phyloP scores from a whole-genome alignment of 2,797 vertebrate species.

The Cryptoblepharus egeriae region DNA sequence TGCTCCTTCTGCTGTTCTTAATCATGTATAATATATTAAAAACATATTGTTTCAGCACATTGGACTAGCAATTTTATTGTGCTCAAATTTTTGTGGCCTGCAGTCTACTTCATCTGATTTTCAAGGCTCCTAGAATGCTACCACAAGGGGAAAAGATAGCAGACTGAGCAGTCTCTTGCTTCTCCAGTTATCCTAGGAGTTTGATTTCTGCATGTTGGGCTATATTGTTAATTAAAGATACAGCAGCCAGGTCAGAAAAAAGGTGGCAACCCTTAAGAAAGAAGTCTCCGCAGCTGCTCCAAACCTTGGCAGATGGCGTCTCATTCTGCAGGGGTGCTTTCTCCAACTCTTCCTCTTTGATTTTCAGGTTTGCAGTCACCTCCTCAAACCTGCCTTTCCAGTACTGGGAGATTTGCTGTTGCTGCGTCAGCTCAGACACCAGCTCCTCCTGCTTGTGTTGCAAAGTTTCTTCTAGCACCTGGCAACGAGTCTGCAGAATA shows the following conservation, averaged over 20 bases:
- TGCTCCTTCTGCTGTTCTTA: too few relatives aligned
- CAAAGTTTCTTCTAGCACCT: slow-evolving; percentile 63
- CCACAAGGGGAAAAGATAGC: too few relatives aligned
- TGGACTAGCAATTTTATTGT: too few relatives aligned
- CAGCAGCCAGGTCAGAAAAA: not conserved
- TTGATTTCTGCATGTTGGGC: too few relatives aligned
- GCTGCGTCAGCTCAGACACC: slow-evolving; percentile 56
- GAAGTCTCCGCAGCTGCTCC: not conserved
- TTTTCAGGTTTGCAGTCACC: slow-evolving; percentile 67
- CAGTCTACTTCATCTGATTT: too few relatives aligned
- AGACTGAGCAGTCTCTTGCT: too few relatives aligned
- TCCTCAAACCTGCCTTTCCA: slow-evolving; percentile 79
- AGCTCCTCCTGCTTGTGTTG: slow-evolving; percentile 52
- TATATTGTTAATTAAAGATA: not conserved
- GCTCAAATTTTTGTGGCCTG: too few relatives aligned
- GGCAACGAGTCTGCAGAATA: not conserved
- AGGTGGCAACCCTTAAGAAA: not conserved
- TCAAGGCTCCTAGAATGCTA: too few relatives aligned
- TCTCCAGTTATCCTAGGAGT: too few relatives aligned
- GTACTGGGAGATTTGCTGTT: slow-evolving; percentile 70
- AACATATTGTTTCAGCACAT: too few relatives aligned
- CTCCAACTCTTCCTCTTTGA: slow-evolving; percentile 73
- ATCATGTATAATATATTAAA: too few relatives aligned
- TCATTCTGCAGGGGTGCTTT: slow-evolving; percentile 34
- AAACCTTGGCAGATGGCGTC: slow-evolving; percentile 58